Evolutionary conservation across 2,113 vertebrate genomes (phyloP).

Genomic region (Cryptotis parvus): DNA sequence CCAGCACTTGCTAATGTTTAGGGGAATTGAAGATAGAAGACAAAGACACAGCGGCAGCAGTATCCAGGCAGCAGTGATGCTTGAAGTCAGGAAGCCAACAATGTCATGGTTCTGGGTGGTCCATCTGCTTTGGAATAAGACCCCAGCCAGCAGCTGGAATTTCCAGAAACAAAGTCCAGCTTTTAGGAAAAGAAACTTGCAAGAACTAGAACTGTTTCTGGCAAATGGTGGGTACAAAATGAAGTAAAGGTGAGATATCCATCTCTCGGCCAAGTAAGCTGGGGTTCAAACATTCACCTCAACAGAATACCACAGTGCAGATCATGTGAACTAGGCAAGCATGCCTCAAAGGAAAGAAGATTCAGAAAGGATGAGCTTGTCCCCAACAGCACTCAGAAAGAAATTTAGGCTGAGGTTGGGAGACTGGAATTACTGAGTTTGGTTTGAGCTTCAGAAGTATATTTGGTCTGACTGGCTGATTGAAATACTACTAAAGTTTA

Average conservation of each 20-base stretch:
- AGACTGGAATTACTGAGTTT: not conserved
- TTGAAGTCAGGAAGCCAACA: constrained; percentile 64
- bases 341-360: not conserved
- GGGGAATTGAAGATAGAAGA: constrained; percentile 54
- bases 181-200: constrained; percentile 49
- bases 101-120: constrained; percentile 80
- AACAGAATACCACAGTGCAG: not conserved
- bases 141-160: constrained; percentile 74
- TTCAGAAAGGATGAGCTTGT: not conserved
- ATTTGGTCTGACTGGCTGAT: not conserved
- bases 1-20: constrained; percentile 30
- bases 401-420: not conserved
- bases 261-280: not conserved
- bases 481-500: not conserved
- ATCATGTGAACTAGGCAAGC: not conserved
- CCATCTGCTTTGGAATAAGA: constrained; percentile 82
- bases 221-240: not conserved
- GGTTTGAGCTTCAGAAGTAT: not conserved
- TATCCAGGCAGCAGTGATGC: constrained; percentile 46
- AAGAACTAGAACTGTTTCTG: constrained; percentile 52
- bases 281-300: not conserved
- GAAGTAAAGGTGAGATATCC: constrained; percentile 23
- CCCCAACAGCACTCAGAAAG: not conserved
- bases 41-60: constrained; percentile 6
- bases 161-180: constrained; percentile 62